Evolutionary conservation across 2,113 vertebrate species (phyloP).

Genomic region (Amphiprion ocellaris): DNA sequence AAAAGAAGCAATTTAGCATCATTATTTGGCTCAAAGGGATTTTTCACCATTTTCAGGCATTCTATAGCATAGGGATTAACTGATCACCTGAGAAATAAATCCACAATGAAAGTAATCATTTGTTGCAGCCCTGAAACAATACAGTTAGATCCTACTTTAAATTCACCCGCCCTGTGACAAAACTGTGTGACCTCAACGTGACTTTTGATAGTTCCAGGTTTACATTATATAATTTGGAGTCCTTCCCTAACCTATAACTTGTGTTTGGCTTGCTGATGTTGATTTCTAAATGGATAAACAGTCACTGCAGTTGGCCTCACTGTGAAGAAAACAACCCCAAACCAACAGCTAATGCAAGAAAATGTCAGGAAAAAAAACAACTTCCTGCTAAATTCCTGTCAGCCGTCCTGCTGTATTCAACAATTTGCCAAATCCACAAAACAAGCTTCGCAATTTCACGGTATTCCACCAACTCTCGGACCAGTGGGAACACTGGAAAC

Average conservation of each 20-base stretch:
- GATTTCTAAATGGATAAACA: neutral
- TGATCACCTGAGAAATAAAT: no score
- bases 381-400: conserved; percentile 24
- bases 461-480: conserved; percentile 8
- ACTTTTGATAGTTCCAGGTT: no score
- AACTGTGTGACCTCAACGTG: no score
- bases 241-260: neutral
- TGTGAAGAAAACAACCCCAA: neutral
- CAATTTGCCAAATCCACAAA: conserved; percentile 51
- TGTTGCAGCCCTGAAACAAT: no score
- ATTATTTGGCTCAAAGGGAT: no score
- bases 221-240: neutral
- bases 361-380: neutral
- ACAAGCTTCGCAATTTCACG: conserved; percentile 37
- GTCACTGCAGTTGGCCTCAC: neutral
- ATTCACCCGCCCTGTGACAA: no score
- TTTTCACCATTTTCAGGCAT: no score
- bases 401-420: neutral
- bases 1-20: no score
- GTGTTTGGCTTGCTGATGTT: neutral
- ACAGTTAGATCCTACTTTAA: no score
- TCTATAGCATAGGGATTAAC: no score
- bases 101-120: no score
- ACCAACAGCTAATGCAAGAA: conserved; percentile 20
- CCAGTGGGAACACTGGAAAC: conserved; percentile 10